Conservation (phyloP, 2,797 vertebrate genomes). For the Distichodus sexfasciatus region DNA sequence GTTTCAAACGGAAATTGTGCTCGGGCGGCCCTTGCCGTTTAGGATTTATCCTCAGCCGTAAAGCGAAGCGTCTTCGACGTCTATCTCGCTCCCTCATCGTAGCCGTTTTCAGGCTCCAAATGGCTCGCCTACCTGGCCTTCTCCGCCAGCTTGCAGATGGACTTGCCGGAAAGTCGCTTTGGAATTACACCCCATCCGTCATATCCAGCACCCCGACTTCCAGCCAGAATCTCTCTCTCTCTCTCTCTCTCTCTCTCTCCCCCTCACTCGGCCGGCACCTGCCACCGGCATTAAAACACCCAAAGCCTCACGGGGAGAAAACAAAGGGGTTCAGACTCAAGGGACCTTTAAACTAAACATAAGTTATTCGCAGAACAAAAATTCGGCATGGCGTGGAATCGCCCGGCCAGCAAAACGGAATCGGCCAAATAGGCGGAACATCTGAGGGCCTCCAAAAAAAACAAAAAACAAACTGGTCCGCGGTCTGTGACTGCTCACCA, state of each 20-base stretch:
- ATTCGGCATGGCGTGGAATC: too few species aligned
- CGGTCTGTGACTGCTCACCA: too few species aligned
- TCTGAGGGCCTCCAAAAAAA: too few species aligned
- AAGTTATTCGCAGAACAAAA: constrained; percentile 55
- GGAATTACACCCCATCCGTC: constrained; percentile 50
- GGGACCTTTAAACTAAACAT: constrained; percentile 54
- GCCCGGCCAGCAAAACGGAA: too few species aligned
- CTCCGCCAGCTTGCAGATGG: constrained; percentile 21
- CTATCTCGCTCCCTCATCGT: constrained; percentile 8
- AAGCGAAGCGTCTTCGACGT: constrained; percentile 61
- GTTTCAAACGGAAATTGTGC: constrained; percentile 26
- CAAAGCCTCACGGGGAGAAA: constrained; percentile 51
- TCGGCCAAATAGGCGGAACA: too few species aligned
- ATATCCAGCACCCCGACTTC: constrained; percentile 40
- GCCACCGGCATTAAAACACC: constrained; percentile 58
- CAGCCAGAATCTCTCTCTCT: constrained; percentile 43
- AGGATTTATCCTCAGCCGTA: constrained; percentile 62
- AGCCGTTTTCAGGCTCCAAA: not conserved
- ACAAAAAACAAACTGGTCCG: too few species aligned
- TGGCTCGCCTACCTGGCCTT: constrained; percentile 46
- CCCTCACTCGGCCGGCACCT: constrained; percentile 62
- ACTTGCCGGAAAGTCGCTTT: constrained; percentile 54
- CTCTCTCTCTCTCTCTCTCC: too few species aligned
- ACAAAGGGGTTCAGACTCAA: constrained; percentile 52
- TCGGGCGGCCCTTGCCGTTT: constrained; percentile 46